Conservation (phyloP, 1,140 invertebrate genomes). For the Drosophila carrolli region DNA sequence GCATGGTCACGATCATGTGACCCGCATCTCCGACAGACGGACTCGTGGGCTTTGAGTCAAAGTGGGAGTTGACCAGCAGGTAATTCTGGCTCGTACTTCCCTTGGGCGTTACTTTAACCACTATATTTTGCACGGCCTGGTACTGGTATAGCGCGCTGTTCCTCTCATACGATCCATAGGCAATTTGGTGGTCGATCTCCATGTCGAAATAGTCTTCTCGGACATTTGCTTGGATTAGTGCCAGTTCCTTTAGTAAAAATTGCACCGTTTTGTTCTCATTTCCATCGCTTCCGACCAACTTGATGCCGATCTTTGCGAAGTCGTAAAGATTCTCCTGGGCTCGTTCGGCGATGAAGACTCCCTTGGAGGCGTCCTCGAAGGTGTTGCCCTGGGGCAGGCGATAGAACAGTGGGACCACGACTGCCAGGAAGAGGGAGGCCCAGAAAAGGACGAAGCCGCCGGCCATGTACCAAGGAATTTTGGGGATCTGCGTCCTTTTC, state of each 20-base stretch:
- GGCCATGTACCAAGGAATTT: slow-evolving; percentile 44
- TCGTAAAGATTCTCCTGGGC: slow-evolving; percentile 86
- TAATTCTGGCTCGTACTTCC: slow-evolving; percentile 73
- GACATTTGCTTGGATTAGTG: slow-evolving; percentile 37
- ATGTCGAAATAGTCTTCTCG: slow-evolving; percentile 47
- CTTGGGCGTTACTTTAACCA: slow-evolving; percentile 89
- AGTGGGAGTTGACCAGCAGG: slow-evolving; percentile 97
- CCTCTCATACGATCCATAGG: slow-evolving; percentile 90
- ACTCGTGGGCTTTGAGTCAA: slow-evolving; percentile 94
- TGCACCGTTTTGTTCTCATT: slow-evolving; percentile 88
- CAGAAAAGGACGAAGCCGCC: slow-evolving; percentile 61
- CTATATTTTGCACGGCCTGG: slow-evolving; percentile 89
- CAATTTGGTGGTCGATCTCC: slow-evolving; percentile 83
- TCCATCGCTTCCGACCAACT: slow-evolving; percentile 87
- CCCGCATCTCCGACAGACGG: slow-evolving; percentile 90
- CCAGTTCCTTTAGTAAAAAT: slow-evolving; percentile 82
- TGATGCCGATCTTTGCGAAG: slow-evolving; percentile 89
- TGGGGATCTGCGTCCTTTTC: background rate
- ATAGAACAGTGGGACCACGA: slow-evolving; percentile 63
- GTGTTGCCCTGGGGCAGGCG: slow-evolving; percentile 53
- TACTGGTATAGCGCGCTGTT: slow-evolving; percentile 90
- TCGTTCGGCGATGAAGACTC: slow-evolving; percentile 63
- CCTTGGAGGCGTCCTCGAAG: slow-evolving; percentile 34
- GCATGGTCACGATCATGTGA: slow-evolving; percentile 94
- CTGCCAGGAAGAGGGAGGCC: slow-evolving; percentile 53